Conservation (phyloP, 1,140 invertebrate genomes). For the Pomacea maculata region DNA sequence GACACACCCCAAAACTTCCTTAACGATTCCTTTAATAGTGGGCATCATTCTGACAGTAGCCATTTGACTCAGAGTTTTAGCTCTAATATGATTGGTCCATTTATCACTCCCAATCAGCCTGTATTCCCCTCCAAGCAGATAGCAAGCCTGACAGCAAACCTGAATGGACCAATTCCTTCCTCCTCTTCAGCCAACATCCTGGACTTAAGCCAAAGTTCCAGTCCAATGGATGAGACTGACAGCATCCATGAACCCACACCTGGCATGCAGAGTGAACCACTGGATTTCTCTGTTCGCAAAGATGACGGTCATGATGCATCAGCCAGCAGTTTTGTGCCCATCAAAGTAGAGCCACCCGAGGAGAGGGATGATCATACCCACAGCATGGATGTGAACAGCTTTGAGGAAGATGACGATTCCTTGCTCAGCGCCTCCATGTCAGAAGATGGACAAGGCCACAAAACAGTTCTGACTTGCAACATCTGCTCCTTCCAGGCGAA, state of each 20-base stretch:
- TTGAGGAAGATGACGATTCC: conserved; percentile 14
- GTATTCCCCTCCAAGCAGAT: conserved; percentile 25
- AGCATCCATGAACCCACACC: background rate
- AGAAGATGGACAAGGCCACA: no score
- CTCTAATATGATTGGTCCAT: conserved; percentile 57
- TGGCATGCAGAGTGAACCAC: conserved; percentile 45
- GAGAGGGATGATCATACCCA: conserved; percentile 22
- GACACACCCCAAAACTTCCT: conserved; percentile 15
- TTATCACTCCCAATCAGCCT: conserved; percentile 44
- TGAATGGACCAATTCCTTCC: conserved; percentile 7
- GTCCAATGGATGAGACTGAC: conserved; percentile 25
- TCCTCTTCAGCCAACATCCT: background rate
- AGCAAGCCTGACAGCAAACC: conserved; percentile 4
- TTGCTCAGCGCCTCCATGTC: conserved; percentile 1
- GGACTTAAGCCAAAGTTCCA: background rate
- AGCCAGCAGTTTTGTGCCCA: conserved; percentile 15
- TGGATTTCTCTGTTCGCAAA: conserved; percentile 58
- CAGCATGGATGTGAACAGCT: conserved; percentile 13
- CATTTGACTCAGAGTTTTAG: conserved; percentile 28
- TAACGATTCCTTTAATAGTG: conserved; percentile 19
- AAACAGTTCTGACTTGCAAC: no score
- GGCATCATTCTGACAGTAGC: background rate
- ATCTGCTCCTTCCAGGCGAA: conserved; percentile 26
- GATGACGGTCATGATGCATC: conserved; percentile 22
- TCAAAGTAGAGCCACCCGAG: conserved; percentile 37